Evolutionary conservation across 2,888 invertebrate species (phyloP), one percentile per base, ranked within the genome.

Genomic region (Eudasyphora cyanicolor): DNA sequence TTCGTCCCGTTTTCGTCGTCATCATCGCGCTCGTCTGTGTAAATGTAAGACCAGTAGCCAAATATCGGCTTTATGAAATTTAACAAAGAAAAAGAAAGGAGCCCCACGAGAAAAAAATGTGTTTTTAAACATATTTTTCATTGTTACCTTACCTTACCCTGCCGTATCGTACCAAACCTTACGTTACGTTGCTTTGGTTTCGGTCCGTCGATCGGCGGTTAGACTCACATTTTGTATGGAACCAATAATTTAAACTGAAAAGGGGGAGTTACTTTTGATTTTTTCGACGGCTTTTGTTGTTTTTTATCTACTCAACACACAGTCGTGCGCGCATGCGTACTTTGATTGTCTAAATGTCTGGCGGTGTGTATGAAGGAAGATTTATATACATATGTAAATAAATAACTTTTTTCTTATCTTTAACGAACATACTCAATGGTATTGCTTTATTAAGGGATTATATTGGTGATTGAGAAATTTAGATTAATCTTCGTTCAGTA

Each of bases 31-130:
- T 67, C 38, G n/a, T 32, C 38, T 32, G 21, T 24, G 19, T 19
- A 21, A 71, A 24, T 42, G 57, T 57, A 73, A 73, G 57, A 73
- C 73, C 73, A 73, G 73, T 73, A 73, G 73, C 73, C 73, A 57
- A 73, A 73, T 73, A 73, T 57, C 38, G 38, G 71, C 71, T 71
- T 57, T 71, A 73, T 60, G 42, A 60, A 54, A 70, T 49, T n/a
- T 17, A 70, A 70, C 45, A 49, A 54, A 54, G 38, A 14, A 73
- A 73, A 73, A 57, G 73, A 73, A 73, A 73, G 73, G 73, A 60
- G 57, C n/a, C 60, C 29, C 42, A 54, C 10, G 21, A 45, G 8
- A 38, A 42, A 42, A 42, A 42, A 67, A 42, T 38, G 67, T 38
- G 73, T 71, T 71, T 73, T 73, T 14, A 38, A 71, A 73, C 54